Percentiles rank a stretch among this genome's conserved stretches.
Evolutionary conservation across 2,113 vertebrate species (phyloP).

Genomic region (Eira barbara): DNA sequence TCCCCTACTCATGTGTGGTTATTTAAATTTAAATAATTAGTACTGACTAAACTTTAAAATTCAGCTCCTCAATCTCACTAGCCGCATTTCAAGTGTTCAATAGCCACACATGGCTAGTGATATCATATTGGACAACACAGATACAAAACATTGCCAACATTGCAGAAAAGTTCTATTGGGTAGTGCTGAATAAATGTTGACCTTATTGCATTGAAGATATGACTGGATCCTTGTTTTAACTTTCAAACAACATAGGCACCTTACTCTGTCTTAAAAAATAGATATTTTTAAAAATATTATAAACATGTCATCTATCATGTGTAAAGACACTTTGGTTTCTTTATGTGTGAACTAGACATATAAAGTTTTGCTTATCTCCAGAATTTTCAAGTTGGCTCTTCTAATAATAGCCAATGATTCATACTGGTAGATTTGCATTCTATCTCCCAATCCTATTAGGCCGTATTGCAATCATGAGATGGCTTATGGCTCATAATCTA

Average conservation of each 20-base stretch:
- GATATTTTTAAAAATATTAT: background rate
- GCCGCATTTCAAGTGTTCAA: background rate
- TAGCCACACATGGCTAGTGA: background rate
- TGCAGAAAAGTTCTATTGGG: background rate
- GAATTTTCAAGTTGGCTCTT: background rate
- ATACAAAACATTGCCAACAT: background rate
- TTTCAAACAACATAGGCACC: background rate
- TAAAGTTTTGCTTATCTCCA: background rate
- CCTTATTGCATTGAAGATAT: background rate
- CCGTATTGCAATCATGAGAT: background rate
- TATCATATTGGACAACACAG: background rate
- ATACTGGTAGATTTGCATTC: background rate
- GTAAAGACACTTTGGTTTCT: background rate
- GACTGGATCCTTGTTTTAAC: constrained; percentile 2
- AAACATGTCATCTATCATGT: background rate
- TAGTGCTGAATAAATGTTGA: background rate
- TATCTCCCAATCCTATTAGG: background rate
- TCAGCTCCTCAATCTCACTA: background rate
- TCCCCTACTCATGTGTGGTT: background rate
- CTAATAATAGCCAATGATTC: background rate
- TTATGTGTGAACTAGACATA: background rate
- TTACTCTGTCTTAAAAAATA: background rate
- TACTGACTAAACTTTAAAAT: background rate
- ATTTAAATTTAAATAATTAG: background rate
- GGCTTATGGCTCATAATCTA: background rate